Base-by-base conservation (phyloP, 2,113 vertebrate genomes). In the Psittacula cyanocephala region DNA sequence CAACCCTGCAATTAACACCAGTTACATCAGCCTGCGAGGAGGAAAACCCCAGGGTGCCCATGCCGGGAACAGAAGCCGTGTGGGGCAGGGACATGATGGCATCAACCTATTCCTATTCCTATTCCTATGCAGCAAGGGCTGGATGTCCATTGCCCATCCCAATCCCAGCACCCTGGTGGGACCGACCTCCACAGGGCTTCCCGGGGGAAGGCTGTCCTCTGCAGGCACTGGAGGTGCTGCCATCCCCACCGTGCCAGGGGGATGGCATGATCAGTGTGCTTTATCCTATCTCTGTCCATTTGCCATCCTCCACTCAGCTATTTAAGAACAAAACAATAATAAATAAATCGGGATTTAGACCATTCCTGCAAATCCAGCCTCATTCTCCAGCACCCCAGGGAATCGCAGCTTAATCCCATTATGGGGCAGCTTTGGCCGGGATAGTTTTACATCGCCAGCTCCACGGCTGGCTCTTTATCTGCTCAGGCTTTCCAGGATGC, bases 1-100 rank as follows among this genome's bases (percentile, higher is more conserved):
- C 94, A 92, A 62, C 63, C 63, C 49, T 57, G 71, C 87, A 72
- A 89, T 76, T 74, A 91, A 89, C 96, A 87, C 84, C 87, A 87
- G 89, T 85, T 81, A 41, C 91, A 88, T 87, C 93, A 91, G 89
- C 84, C 83, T 1, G 1, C 0, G 12, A 91, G 81, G 81, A 95
- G 85, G 74, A 72, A 88, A 92, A 76, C 49, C 15, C 35, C 0
- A 0, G 0, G 9, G 35, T 89, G 78, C 84, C 87, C 81, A 87
- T 65, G 50, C 46, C 0, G 0, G 60, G 77, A 1, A 2, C 62
- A 24, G 71, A 49, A 55, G 68, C 81, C 0, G 0, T 70, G 81
- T 81, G 9, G 43, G 81, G 35, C 83, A 83, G 76, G 63, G 91
- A 81, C 90, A 63, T 0, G 0, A 3, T 13, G 75, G 62, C 88